Evolutionary conservation across 64 coral and sea anemone species (phyloP).

Genomic region (Acropora tenuis): DNA sequence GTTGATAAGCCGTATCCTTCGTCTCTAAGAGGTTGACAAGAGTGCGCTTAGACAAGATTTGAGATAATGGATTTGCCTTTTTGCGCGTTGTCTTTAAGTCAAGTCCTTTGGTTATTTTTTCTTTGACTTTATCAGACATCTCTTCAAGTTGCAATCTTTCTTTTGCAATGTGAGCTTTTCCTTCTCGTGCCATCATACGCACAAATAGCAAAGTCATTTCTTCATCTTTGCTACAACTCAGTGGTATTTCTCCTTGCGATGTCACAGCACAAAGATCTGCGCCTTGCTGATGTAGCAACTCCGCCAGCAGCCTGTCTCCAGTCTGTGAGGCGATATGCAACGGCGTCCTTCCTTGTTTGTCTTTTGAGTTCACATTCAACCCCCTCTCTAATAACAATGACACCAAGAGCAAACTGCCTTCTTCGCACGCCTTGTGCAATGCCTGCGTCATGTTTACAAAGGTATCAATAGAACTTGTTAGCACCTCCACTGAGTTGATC

Average conservation of each 20-base stretch:
- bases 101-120: slow-evolving; percentile 57
- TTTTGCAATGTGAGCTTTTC: slow-evolving; percentile 63
- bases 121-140: slow-evolving; percentile 59
- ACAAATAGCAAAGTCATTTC: slow-evolving; percentile 70
- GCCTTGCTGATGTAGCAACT: slow-evolving; percentile 74
- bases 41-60: slow-evolving; percentile 37
- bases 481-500: neutral
- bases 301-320: slow-evolving; percentile 61
- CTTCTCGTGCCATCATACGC: slow-evolving; percentile 73
- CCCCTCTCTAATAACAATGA: slow-evolving; percentile 54
- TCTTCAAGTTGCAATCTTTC: slow-evolving; percentile 67
- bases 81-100: slow-evolving; percentile 19
- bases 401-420: slow-evolving; percentile 73
- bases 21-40: slow-evolving; percentile 34
- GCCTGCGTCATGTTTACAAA: slow-evolving; percentile 25
- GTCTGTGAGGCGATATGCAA: slow-evolving; percentile 64
- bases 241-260: slow-evolving; percentile 48
- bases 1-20: slow-evolving; percentile 46
- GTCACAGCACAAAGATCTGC: slow-evolving; percentile 57
- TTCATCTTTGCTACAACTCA: slow-evolving; percentile 63
- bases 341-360: slow-evolving; percentile 66
- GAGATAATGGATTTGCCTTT: slow-evolving; percentile 35
- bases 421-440: slow-evolving; percentile 61
- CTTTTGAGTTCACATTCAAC: slow-evolving; percentile 60
- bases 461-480: slow-evolving; percentile 2